Base-by-base conservation (phyloP, 2,113 vertebrate species). In the Dascyllus trimaculatus region DNA sequence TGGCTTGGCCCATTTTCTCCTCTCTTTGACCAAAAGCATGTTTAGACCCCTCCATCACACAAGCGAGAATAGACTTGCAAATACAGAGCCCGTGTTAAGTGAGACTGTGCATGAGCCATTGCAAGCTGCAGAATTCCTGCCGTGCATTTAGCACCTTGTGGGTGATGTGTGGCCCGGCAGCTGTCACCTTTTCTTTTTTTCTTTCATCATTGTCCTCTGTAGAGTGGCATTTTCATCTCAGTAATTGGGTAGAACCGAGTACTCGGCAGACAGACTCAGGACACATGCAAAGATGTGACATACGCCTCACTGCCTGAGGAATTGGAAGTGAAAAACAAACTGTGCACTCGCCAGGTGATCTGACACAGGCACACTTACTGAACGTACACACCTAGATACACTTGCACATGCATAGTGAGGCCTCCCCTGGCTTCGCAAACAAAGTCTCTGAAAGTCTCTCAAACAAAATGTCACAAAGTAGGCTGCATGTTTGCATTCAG, bases 201-300 rank as follows among this genome's bases (percentile, higher is more conserved):
- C 38, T 56, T 43, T 25, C 26, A 40, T 84, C 81, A 72, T 83
- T 86, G 68, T 78, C 63, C 81, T 80, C 62, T 17, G 64, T 60
- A 57, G 77, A 85, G 85, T 75, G 90, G 80, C 80, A 75, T 88
- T 92, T 91, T 89, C 82, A 85, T 89, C 75, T 78, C 71, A 48
- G 84, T 92, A 93, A 89, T 90, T 90, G 90, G 73, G 64, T 51
- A 67, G 85, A 89, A 86, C 73, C 79, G 22, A 79, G 72, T 38
- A 11, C 57, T 72, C 67, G 13, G 59, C 85, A 70, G 83, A 80
- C 71, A 67, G 71, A 64, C 70, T 29, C 38, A 82, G 81, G 88
- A 90, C 89, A 82, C 88, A 80, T 63, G 84, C 88, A 85, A 88
- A 90, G 72, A 86, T 84, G 78, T 89, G 84, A 88, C 81, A 78